A percentile compares a stretch with the other conserved stretches of the same genome.
Evolutionary conservation across 1,140 invertebrate species (phyloP).

Genomic region (Drosophila tsacasi): DNA sequence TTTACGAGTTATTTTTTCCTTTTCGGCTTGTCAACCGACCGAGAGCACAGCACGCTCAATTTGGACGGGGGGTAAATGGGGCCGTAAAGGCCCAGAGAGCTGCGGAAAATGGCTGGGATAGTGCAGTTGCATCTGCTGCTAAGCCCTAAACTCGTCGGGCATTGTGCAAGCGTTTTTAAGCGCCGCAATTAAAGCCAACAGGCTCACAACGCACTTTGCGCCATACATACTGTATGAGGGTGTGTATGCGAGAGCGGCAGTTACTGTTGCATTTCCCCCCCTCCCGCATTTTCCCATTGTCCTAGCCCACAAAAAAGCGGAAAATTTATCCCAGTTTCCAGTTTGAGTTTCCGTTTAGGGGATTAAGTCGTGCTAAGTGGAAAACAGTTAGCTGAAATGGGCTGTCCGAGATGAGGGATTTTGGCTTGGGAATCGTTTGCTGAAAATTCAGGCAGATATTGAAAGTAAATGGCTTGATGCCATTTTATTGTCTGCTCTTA

Average conservation of each 20-base stretch:
- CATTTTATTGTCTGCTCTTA: not conserved
- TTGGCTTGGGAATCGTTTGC: not conserved
- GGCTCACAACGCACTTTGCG: slow-evolving; percentile 42
- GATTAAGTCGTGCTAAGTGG: slow-evolving; percentile 51
- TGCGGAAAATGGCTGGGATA: slow-evolving; percentile 23
- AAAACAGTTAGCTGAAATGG: slow-evolving; percentile 38
- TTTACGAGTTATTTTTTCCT: slow-evolving; percentile 18
- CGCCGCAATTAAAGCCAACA: slow-evolving; percentile 51
- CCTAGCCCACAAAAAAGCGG: not conserved
- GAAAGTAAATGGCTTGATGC: not conserved
- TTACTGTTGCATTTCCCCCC: slow-evolving; percentile 25
- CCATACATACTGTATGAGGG: not conserved
- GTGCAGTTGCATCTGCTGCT: slow-evolving; percentile 23
- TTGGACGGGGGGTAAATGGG: slow-evolving; percentile 31
- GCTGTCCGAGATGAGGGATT: slow-evolving; percentile 17
- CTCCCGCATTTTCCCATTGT: slow-evolving; percentile 34
- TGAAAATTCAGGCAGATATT: slow-evolving; percentile 14
- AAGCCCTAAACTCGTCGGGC: slow-evolving; percentile 25
- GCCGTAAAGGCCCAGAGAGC: slow-evolving; percentile 6
- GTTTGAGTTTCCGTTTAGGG: slow-evolving; percentile 45
- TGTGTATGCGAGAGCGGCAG: slow-evolving; percentile 8
- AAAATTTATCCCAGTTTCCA: slow-evolving; percentile 45
- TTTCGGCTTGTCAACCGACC: slow-evolving; percentile 35
- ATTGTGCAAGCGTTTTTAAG: slow-evolving; percentile 43
- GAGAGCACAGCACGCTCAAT: slow-evolving; percentile 39